A percentile compares a stretch with the other conserved stretches of the same genome.
These are phyloP conservation scores for Selenia dentaria DNA, from an alignment of 2,888 invertebrate species.

Conservation along the genomic window DNA sequence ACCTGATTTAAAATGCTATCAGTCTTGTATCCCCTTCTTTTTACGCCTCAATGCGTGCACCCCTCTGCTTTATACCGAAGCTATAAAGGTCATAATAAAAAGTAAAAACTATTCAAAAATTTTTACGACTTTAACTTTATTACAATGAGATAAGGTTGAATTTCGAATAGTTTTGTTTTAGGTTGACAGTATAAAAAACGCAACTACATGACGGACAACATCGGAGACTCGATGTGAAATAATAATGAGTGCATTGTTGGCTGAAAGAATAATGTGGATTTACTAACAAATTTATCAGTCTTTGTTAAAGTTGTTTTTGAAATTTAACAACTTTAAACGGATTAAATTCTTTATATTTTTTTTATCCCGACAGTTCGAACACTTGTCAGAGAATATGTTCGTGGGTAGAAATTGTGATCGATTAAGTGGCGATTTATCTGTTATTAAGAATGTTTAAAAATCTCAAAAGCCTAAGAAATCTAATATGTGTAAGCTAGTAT, in stretches of 20 bases:
- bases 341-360: too few species aligned
- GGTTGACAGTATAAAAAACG: constrained; percentile 63
- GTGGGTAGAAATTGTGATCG: too few species aligned
- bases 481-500: too few species aligned
- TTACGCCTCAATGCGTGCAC: constrained; percentile 25
- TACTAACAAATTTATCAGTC: constrained; percentile 11
- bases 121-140: constrained; percentile 7
- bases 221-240: constrained; percentile 70
- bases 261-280: constrained; percentile 52
- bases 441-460: too few species aligned
- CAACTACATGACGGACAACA: constrained; percentile 68
- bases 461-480: too few species aligned
- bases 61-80: constrained; percentile 32
- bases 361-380: too few species aligned
- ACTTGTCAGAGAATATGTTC: too few species aligned
- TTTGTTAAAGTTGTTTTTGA: too few species aligned
- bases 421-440: too few species aligned
- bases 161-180: constrained; percentile 21
- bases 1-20: constrained; percentile 82
- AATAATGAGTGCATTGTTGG: constrained; percentile 79
- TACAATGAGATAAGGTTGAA: constrained; percentile 13
- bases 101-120: constrained; percentile 21
- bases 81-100: constrained; percentile 41
- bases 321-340: too few species aligned
- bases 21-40: constrained; percentile 43